Evolutionary conservation across 2,888 invertebrate genomes (phyloP), one percentile per base, ranked within the genome.

Genomic region (Oligia latruncula): DNA sequence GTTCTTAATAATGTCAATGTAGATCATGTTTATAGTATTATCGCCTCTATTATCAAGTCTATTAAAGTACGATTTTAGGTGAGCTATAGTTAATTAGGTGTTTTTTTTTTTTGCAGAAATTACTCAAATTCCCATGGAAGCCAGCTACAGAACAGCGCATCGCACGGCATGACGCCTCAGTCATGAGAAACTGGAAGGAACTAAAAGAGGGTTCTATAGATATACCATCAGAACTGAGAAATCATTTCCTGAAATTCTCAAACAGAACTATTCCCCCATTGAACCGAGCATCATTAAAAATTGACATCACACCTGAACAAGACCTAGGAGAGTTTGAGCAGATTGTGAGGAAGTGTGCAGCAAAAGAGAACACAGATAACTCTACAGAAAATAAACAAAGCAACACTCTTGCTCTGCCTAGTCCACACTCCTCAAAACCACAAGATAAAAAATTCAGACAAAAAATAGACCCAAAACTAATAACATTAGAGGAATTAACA

Each of bases 171-270:
- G 98, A 98, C 90, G 94, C 95, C 77, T 95, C 95, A 1, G 98
- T 98, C 0, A 95, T 97, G 90, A 95, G 97, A 84, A 98, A 98
- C 93, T 98, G 98, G 98, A 95, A 97, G 77, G 95, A 97, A 84
- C 97, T 98, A 15, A 97, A 97, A 84, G 94, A 97, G 55, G 97
- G 97, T 13, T 93, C 97, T 82, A 88, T 98, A 23, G 92, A 96
- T 72, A 95, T 97, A 82, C 90, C 96, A 55, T 90, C 95, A 40
- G 92, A 96, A 1, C 85, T 98, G 43, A 91, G 93, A 68, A 91
- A 97, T 84, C 98, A 98, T 93, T 96, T 98, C 68, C 92, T 97
- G 0, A 98, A 98, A 92, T 98, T 98, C 90, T 97, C 97, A 1
- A 91, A 97, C 5, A 96, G 98, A 90, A 93, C 94, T 2, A 97